These are phyloP conservation scores for Deroplatys truncata DNA, from an alignment of 2,888 invertebrate species.

Conservation along the genomic window DNA sequence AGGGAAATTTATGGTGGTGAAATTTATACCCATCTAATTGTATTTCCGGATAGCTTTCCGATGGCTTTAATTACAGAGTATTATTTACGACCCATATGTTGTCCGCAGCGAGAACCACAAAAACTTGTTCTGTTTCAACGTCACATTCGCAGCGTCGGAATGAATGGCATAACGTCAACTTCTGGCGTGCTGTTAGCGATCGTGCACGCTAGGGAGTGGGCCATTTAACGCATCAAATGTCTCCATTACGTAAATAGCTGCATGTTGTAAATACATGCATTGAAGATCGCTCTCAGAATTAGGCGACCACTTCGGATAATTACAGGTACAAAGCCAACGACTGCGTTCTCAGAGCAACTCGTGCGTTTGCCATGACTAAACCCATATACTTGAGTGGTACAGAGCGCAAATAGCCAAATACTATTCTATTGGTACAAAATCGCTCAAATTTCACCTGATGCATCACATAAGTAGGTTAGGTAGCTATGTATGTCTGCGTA, in stretches of 20 bases:
- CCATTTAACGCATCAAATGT: neutral
- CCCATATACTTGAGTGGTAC: neutral
- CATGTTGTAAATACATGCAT: neutral
- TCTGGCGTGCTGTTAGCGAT: neutral
- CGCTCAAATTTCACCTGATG: too few relatives aligned
- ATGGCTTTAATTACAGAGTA: neutral
- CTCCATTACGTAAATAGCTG: neutral
- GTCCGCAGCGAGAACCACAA: neutral
- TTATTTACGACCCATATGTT: neutral
- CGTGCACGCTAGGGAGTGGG: neutral
- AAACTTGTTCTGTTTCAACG: neutral
- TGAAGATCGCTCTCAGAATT: neutral
- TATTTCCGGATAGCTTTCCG: neutral
- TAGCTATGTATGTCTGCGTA: too few relatives aligned
- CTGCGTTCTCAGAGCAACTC: neutral
- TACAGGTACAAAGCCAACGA: neutral
- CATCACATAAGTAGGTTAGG: too few relatives aligned
- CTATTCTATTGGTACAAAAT: too few relatives aligned
- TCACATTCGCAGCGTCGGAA: neutral
- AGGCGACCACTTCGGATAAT: neutral
- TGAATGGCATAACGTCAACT: neutral
- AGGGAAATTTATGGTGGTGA: neutral
- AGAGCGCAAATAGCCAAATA: neutral
- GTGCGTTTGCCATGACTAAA: neutral
- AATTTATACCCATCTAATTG: neutral